A percentile compares a stretch with the other conserved stretches of the same genome.
These are phyloP conservation scores for Ochropleura plecta DNA, from an alignment of 2,888 invertebrate genomes.

Conservation along the genomic window DNA sequence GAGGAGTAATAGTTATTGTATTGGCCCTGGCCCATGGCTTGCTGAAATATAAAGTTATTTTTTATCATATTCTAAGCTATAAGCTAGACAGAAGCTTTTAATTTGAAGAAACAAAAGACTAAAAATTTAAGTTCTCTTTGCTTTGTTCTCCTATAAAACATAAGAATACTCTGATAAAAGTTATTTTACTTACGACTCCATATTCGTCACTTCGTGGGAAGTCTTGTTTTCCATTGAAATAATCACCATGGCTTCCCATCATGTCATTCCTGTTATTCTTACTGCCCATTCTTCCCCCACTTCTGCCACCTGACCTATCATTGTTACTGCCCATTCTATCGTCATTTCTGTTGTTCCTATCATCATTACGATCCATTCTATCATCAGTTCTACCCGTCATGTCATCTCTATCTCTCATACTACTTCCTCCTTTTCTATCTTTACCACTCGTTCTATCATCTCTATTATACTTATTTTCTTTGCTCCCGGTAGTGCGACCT, in stretches of 20 bases:
- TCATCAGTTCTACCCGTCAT: constrained; percentile 68
- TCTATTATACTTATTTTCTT: constrained; percentile 66
- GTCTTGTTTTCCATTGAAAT: constrained; percentile 72
- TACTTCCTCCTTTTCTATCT: constrained; percentile 51
- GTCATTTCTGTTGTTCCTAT: constrained; percentile 58
- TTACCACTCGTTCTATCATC: constrained; percentile 67
- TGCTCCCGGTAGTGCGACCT: constrained; percentile 64
- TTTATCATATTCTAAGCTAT: background rate
- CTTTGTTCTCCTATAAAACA: background rate
- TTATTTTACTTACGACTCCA: constrained; percentile 75
- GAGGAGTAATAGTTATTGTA: constrained; percentile 73
- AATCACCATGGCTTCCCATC: constrained; percentile 61
- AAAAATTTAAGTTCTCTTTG: background rate
- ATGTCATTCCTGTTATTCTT: constrained; percentile 58
- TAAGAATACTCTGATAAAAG: background rate
- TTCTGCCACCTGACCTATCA: constrained; percentile 50
- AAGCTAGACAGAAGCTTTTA: background rate
- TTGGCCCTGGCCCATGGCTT: constrained; percentile 72
- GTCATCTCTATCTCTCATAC: constrained; percentile 64
- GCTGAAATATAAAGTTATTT: background rate
- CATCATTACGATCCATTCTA: constrained; percentile 62
- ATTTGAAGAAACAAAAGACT: background rate
- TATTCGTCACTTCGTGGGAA: constrained; percentile 76
- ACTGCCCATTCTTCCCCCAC: constrained; percentile 20
- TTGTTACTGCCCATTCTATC: constrained; percentile 54